Evolutionary conservation across 2,113 vertebrate genomes (phyloP), one percentile per base, ranked within the genome.

Genomic region (Piaya cayana): DNA sequence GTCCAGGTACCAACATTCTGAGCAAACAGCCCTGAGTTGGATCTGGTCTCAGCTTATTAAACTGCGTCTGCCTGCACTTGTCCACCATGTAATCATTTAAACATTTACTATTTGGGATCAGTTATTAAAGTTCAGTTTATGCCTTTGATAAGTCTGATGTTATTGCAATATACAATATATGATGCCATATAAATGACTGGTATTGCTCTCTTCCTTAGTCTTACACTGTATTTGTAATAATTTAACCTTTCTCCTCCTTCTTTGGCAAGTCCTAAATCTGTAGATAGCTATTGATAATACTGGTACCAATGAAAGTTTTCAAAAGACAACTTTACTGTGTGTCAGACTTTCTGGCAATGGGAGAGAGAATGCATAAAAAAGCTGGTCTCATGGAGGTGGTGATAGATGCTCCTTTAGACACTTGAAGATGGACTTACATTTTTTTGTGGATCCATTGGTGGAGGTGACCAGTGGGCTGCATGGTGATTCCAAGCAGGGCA

Each of bases 41-140:
- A 78, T 88, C 75, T 91, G 34, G 32, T 93, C 72, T 94, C 55
- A 91, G 26, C n/a, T 77, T 27, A 85, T 88, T 87, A 88, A 85
- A 84, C 82, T 86, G 53, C 58, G 53, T 80, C 59, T 93, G 62
- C 77, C 67, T 83, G 75, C 75, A 70, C 32, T 70, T 94, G 53
- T 92, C 76, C 79, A 63, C 69, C 70, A 45, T 59, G 47, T 85
- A 91, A 93, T 82, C 42, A 75, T 84, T 74, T 87, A 91, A 95
- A 78, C 70, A 71, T 91, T 93, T 94, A 86, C 22, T 59, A 70
- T 94, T 95, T 95, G 90, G 86, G 76, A 89, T 86, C 88, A 58
- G 30, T 69, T 72, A 37, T 80, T 93, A 59, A 27, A 72, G 56
- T 63, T 94, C 82, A 65, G 64, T 88, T 86, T 95, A 77, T 69